Percentiles rank a stretch among this genome's conserved stretches.
Conservation (phyloP, 2,113 vertebrate species). For the Lampris megalopsis region DNA sequence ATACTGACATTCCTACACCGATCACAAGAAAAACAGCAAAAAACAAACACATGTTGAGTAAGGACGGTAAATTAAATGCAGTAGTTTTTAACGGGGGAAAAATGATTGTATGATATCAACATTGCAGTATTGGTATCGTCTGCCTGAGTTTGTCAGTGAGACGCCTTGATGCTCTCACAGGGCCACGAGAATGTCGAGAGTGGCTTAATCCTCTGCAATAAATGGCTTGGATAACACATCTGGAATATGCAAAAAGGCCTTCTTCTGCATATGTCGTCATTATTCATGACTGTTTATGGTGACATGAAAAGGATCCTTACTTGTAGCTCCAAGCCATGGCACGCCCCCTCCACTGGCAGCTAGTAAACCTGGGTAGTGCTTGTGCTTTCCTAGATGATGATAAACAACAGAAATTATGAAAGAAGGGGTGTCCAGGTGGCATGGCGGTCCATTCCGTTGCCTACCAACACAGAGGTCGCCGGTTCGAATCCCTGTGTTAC, state of each 20-base stretch:
- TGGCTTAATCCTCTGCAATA: slow-evolving; percentile 44
- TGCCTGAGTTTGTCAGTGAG: slow-evolving; percentile 21
- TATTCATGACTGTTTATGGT: slow-evolving; percentile 56
- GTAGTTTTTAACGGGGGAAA: slow-evolving; percentile 22
- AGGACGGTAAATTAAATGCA: not conserved
- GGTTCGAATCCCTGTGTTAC: no score
- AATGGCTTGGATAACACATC: slow-evolving; percentile 72
- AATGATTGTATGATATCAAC: not conserved
- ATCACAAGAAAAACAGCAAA: not conserved
- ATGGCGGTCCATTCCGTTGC: no score
- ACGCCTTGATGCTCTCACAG: slow-evolving; percentile 44
- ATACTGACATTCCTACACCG: not conserved
- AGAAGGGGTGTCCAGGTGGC: not conserved
- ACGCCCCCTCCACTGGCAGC: slow-evolving; percentile 40
- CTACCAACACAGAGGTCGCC: no score
- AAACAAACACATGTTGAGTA: slow-evolving; percentile 3
- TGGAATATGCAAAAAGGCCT: slow-evolving; percentile 38
- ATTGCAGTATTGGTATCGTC: slow-evolving; percentile 18
- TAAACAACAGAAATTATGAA: slow-evolving; percentile 31
- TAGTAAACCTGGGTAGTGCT: slow-evolving; percentile 47
- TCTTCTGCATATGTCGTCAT: slow-evolving; percentile 52
- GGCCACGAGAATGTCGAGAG: slow-evolving; percentile 41
- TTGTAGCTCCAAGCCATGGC: slow-evolving; percentile 40
- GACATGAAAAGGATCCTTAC: slow-evolving; percentile 39
- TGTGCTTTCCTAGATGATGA: slow-evolving; percentile 8